These are phyloP conservation scores for Tolypeutes matacus DNA, from an alignment of 2,797 vertebrate species.

Conservation along the genomic window DNA sequence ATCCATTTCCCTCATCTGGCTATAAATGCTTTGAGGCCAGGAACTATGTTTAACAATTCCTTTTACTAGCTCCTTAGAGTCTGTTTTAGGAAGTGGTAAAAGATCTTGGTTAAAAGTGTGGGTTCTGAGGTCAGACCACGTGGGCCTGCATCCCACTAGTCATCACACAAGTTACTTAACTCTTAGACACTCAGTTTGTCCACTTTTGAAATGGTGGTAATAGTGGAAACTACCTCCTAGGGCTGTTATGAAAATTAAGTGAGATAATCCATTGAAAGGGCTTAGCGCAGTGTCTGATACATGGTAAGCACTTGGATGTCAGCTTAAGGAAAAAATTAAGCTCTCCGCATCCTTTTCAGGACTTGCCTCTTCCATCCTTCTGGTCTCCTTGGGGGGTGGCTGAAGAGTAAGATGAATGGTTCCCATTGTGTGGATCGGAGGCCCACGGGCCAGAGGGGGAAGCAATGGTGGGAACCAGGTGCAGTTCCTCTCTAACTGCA, in stretches of 20 bases:
- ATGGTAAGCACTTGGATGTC: not conserved
- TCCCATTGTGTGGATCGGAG: no score
- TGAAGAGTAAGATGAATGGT: not conserved
- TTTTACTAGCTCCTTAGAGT: conserved; percentile 16
- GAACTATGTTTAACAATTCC: not conserved
- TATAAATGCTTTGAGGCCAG: not conserved
- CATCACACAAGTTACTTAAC: not conserved
- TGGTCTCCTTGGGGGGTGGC: not conserved
- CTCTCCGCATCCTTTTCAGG: not conserved
- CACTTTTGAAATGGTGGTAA: not conserved
- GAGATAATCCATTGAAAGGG: not conserved
- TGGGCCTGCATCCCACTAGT: not conserved
- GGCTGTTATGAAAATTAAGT: not conserved
- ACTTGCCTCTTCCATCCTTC: not conserved
- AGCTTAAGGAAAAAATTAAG: not conserved
- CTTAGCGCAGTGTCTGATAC: not conserved
- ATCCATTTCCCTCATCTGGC: not conserved
- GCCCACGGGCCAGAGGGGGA: not conserved
- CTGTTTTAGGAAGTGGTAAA: conserved; percentile 59
- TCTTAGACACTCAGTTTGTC: not conserved
- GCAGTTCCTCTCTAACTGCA: not conserved
- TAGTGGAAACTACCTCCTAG: not conserved
- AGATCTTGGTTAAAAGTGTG: conserved; percentile 29
- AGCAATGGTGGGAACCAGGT: not conserved
- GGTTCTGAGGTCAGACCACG: conserved; percentile 39